A percentile compares a stretch with the other conserved stretches of the same genome.
These are phyloP conservation scores for Catalaphyllia jardinei DNA, from an alignment of 64 coral and sea anemone genomes.

Conservation along the genomic window DNA sequence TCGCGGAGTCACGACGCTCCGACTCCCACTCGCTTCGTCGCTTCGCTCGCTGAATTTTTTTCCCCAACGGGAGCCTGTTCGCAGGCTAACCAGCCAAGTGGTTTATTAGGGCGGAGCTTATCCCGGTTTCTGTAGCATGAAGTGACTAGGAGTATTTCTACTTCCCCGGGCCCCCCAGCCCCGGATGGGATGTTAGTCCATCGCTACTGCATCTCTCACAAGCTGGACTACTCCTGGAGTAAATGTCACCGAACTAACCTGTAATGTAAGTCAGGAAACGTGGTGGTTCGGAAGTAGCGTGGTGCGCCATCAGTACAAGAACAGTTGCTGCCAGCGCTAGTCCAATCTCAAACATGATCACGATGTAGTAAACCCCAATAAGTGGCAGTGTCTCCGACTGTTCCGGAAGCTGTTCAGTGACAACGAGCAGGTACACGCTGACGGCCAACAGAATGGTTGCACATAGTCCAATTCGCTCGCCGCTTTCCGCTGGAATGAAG, in stretches of 20 bases:
- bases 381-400: conserved; percentile 61
- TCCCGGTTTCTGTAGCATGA: too few species aligned
- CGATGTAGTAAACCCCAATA: conserved; percentile 66
- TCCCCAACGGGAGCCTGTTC: too few species aligned
- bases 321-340: conserved; percentile 52
- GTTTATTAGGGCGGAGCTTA: too few species aligned
- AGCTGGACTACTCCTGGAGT: too few species aligned
- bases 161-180: too few species aligned
- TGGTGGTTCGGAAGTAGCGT: conserved; percentile 29
- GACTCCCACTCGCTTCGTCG: too few species aligned
- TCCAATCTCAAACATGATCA: conserved; percentile 61
- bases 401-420: conserved; percentile 64
- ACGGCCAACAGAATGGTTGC: conserved; percentile 72
- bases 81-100: too few species aligned
- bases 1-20: too few species aligned
- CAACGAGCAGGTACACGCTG: conserved; percentile 65
- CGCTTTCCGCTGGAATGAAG: conserved; percentile 66
- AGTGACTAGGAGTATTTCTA: too few species aligned
- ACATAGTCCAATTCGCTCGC: conserved; percentile 70
- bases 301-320: conserved; percentile 67
- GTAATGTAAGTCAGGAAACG: conserved; percentile 9
- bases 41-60: too few species aligned
- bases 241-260: neutral
- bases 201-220: neutral
- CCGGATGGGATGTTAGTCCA: neutral